Evolutionary conservation across 2,113 vertebrate species (phyloP).

Genomic region (Pelodiscus sinensis): DNA sequence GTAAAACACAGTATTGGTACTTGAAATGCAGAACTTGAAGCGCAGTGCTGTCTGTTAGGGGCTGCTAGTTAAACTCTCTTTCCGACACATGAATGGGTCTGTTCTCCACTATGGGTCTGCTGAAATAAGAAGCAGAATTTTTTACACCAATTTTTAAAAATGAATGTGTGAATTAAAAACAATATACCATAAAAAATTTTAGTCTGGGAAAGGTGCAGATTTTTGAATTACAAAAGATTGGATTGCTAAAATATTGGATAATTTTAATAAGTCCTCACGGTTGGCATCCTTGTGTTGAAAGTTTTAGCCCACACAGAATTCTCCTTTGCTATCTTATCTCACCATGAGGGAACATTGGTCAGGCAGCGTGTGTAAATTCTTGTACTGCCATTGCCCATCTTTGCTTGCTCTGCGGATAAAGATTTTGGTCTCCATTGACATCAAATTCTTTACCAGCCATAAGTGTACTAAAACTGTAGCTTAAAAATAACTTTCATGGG

Average conservation of each 20-base stretch:
- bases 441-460: not conserved
- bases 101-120: not conserved
- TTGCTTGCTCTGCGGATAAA: not conserved
- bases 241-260: not conserved
- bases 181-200: not conserved
- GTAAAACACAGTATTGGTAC: slow-evolving; percentile 12
- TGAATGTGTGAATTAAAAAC: not conserved
- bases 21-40: slow-evolving; percentile 65
- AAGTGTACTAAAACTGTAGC: not conserved
- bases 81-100: not conserved
- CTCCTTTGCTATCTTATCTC: not conserved
- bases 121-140: not conserved
- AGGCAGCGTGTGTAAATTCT: not conserved
- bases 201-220: not conserved
- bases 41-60: not conserved
- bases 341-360: not conserved
- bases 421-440: not conserved
- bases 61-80: not conserved
- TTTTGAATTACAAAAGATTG: not conserved
- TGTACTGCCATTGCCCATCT: not conserved
- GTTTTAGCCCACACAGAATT: not conserved
- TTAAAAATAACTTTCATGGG: not conserved
- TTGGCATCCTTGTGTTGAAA: not conserved
- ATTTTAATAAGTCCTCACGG: not conserved
- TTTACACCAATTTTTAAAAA: not conserved